Percentiles rank a stretch among this genome's conserved stretches.
Conservation (phyloP, 2,113 vertebrate genomes). For the Callipepla squamata region DNA sequence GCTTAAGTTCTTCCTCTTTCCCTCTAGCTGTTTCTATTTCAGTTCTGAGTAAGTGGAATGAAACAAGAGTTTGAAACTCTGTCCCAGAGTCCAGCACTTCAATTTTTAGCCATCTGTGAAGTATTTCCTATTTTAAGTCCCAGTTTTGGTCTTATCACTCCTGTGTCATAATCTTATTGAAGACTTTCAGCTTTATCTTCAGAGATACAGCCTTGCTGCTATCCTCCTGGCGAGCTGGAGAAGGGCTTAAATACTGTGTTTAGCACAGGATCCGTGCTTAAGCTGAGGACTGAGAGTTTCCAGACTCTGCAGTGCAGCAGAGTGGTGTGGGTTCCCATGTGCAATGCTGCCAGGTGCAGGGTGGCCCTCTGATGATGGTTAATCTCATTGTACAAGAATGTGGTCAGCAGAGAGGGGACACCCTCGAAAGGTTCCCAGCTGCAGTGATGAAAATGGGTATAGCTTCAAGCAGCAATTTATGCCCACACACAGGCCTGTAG, state of each 20-base stretch:
- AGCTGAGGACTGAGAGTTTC: background rate
- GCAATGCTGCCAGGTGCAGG: fast-evolving
- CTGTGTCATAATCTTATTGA: background rate
- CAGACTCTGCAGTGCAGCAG: background rate
- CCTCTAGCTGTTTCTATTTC: background rate
- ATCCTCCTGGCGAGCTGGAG: background rate
- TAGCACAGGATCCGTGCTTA: background rate
- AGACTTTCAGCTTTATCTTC: background rate
- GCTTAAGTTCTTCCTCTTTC: constrained; percentile 19
- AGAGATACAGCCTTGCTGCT: background rate
- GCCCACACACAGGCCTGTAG: fast-evolving
- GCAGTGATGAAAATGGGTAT: background rate
- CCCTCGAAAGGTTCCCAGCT: background rate
- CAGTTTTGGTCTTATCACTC: background rate
- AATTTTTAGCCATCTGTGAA: background rate
- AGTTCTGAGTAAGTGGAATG: background rate
- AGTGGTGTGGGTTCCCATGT: fast-evolving
- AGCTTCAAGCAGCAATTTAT: background rate
- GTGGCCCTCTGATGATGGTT: background rate
- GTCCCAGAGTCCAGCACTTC: background rate
- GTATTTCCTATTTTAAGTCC: background rate
- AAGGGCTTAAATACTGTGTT: background rate
- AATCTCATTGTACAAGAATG: fast-evolving
- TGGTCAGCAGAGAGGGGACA: background rate
- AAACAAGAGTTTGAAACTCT: constrained; percentile 7